These are phyloP conservation scores for Contarinia nasturtii DNA, from an alignment of 1,140 invertebrate genomes.

Conservation along the genomic window DNA sequence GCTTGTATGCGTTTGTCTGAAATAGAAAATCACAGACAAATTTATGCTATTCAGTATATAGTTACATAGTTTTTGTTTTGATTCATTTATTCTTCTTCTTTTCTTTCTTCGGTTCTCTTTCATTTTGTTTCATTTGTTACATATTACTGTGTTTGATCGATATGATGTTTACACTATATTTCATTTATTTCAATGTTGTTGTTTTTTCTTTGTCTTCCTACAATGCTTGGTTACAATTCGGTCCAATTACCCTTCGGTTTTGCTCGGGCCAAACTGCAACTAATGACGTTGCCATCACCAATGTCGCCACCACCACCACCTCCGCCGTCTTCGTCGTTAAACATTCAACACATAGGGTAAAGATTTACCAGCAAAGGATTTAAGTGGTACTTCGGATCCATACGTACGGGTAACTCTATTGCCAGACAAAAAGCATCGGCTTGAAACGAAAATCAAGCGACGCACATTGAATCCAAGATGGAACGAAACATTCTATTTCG, in stretches of 20 bases:
- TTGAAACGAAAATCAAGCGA: slow-evolving; percentile 92
- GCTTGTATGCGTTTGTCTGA: too few species aligned
- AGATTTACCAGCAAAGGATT: slow-evolving; percentile 82
- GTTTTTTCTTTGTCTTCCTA: neutral
- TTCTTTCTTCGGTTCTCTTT: too few species aligned
- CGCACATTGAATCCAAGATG: slow-evolving; percentile 88
- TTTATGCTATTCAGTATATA: too few species aligned
- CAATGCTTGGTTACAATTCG: too few species aligned
- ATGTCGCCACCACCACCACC: neutral
- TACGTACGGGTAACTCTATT: slow-evolving; percentile 82
- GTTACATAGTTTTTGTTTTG: too few species aligned
- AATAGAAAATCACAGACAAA: too few species aligned
- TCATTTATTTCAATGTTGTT: neutral
- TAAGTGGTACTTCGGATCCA: slow-evolving; percentile 84
- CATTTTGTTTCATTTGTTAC: too few species aligned
- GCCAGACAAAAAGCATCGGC: slow-evolving; percentile 88
- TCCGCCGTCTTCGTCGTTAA: too few species aligned
- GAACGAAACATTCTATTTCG: slow-evolving; percentile 97
- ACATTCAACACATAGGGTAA: slow-evolving; percentile 48
- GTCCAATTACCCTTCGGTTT: neutral
- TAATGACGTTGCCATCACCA: neutral
- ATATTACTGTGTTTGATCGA: neutral
- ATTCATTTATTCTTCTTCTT: too few species aligned
- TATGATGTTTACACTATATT: neutral
- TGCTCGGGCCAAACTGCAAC: neutral